Conservation (phyloP, 2,797 vertebrate species). For the Sarcophilus harrisii region DNA sequence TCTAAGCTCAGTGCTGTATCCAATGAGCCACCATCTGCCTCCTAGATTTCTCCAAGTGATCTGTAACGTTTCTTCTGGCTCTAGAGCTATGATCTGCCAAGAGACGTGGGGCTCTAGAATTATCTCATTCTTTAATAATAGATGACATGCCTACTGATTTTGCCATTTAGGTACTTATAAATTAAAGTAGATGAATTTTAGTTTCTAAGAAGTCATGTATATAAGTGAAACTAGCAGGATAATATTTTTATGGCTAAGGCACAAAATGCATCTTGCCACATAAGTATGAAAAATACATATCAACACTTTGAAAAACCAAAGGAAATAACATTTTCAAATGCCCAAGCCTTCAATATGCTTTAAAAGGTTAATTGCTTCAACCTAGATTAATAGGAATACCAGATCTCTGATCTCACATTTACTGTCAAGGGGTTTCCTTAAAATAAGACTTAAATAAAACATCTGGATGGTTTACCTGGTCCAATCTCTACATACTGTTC, state of each 20-base stretch:
- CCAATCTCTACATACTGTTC: neutral
- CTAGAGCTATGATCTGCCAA: neutral
- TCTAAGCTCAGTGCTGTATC: neutral
- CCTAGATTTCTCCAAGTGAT: neutral
- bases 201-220: conserved; percentile 27
- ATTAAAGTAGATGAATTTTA: conserved; percentile 57
- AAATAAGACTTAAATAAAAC: neutral
- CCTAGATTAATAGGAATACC: neutral
- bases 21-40: neutral
- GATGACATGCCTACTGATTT: conserved; percentile 70
- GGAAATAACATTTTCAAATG: conserved; percentile 1
- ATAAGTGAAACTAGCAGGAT: conserved; percentile 61
- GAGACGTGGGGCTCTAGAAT: neutral
- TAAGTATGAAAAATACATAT: conserved; percentile 65
- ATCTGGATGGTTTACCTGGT: neutral
- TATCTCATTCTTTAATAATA: conserved; percentile 73
- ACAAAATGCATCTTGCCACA: conserved; percentile 18
- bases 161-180: conserved; percentile 56
- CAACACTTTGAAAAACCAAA: neutral
- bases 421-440: conserved; percentile 3
- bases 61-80: neutral
- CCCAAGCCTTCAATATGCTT: neutral
- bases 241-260: conserved; percentile 48
- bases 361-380: conserved; percentile 14
- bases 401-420: neutral